These are phyloP conservation scores for Apotomis capreana DNA, from an alignment of 2,888 invertebrate genomes.

Conservation along the genomic window DNA sequence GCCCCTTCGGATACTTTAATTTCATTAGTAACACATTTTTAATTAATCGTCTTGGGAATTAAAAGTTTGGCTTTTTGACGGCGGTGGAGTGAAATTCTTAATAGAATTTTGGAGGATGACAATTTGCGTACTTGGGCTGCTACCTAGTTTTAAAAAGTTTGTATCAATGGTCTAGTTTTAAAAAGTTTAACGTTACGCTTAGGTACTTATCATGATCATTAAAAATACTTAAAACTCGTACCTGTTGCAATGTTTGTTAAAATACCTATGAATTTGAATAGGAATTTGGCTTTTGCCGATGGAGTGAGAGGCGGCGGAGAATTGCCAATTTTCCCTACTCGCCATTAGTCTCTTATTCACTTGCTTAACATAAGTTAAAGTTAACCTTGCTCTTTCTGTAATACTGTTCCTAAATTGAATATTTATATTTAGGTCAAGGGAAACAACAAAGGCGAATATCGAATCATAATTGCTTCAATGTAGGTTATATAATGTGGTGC, in stretches of 20 bases:
- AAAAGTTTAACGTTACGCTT: conserved; percentile 18
- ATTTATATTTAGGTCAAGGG: not conserved
- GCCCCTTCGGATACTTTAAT: conserved; percentile 58
- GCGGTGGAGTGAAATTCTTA: conserved; percentile 54
- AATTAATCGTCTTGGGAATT: conserved; percentile 63
- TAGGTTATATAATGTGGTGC: conserved; percentile 11
- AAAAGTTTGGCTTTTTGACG: conserved; percentile 60
- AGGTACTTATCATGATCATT: not conserved
- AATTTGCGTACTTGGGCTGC: conserved; percentile 45
- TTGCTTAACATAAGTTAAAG: too few species aligned
- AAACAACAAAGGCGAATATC: conserved; percentile 6
- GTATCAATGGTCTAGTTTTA: too few species aligned
- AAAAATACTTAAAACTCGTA: too few species aligned
- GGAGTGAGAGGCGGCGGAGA: too few species aligned
- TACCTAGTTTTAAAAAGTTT: conserved; percentile 11
- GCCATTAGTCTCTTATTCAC: too few species aligned
- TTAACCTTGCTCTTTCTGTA: too few species aligned
- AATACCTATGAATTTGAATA: too few species aligned
- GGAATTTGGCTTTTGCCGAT: too few species aligned
- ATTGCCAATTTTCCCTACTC: too few species aligned
- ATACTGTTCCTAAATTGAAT: too few species aligned
- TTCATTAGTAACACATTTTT: conserved; percentile 65
- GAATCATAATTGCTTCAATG: not conserved
- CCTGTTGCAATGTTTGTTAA: too few species aligned
- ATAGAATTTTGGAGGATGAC: conserved; percentile 51